Evolutionary conservation across 1,140 invertebrate genomes (phyloP), one percentile per base, ranked within the genome.

Genomic region (Drosophila grimshawi): DNA sequence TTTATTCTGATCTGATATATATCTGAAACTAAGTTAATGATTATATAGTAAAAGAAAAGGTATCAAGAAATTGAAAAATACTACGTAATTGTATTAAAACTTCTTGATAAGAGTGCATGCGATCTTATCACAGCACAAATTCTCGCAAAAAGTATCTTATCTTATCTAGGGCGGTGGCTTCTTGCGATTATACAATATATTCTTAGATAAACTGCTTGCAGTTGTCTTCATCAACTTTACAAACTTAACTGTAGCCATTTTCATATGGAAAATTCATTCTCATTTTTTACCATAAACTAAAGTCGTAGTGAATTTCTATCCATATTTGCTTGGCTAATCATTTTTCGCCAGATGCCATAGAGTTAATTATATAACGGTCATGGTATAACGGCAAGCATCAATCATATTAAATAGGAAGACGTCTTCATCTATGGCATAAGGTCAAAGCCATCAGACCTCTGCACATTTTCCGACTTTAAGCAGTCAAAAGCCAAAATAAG

Each of bases 381-480:
- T 19, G 19, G 19, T 19, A 19, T 19, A 19, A 19, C 32, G 27
- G 3, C 27, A 7, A 11, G 49, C 78, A 69, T 76, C 66, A 70
- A 80, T 82, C 80, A 65, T 45, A n/a, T 35, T 10, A n/a, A 56
- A 10, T 7, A 11, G 61, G 19, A 57, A 62, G 62, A 59, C 60
- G 27, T 53, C 48, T 57, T 11, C 59, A 46, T 74, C 33, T 62
- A 32, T 52, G 27, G 29, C 52, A 57, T 5, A 48, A 65, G 80
- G 80, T 82, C 71, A 83, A 83, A 80, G 48, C 48, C 65, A 83
- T 83, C 59, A 71, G 65, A 83, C 75, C 80, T 43, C 51, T 27
- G 32, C 11, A 8, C 27, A 53, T 48, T 64, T 62, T 53, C 46
- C 55, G 4, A 39, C n/a, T 49, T 48, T n/a, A 37, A 37, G 32